A percentile compares a stretch with the other conserved stretches of the same genome.
These are phyloP conservation scores for Pithys albifrons DNA, from an alignment of 2,113 vertebrate genomes.

Conservation along the genomic window DNA sequence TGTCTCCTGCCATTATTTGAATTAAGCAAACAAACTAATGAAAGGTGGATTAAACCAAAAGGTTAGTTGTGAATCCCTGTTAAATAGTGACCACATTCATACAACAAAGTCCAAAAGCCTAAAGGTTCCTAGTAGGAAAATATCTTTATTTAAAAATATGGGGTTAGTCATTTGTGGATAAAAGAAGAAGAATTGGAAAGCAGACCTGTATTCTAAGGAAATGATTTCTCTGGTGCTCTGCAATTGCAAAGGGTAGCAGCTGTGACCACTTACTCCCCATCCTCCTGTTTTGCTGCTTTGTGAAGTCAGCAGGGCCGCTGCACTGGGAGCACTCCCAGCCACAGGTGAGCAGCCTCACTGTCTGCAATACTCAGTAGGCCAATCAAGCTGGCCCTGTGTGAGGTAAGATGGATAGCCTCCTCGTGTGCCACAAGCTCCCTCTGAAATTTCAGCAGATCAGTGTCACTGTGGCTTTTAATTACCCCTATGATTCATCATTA, in stretches of 20 bases:
- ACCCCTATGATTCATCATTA: conserved; percentile 91
- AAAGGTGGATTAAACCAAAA: background rate
- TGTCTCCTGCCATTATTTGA: background rate
- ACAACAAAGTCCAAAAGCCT: background rate
- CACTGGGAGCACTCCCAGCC: conserved; percentile 83
- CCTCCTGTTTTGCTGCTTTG: conserved; percentile 72
- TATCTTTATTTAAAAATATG: background rate
- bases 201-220: conserved; percentile 59
- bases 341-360: conserved; percentile 87
- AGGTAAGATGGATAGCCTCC: conserved; percentile 82
- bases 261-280: conserved; percentile 53
- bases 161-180: background rate
- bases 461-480: conserved; percentile 90
- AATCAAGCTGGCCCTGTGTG: conserved; percentile 86
- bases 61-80: background rate
- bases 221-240: background rate
- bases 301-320: conserved; percentile 80
- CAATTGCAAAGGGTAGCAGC: conserved; percentile 43
- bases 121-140: background rate
- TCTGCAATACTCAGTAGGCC: conserved; percentile 87
- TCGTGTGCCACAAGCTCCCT: conserved; percentile 79
- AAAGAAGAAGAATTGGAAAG: background rate
- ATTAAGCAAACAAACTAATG: background rate
- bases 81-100: background rate
- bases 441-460: conserved; percentile 90